Evolutionary conservation across 2,888 invertebrate genomes (phyloP).

Genomic region (Thumatha senex): DNA sequence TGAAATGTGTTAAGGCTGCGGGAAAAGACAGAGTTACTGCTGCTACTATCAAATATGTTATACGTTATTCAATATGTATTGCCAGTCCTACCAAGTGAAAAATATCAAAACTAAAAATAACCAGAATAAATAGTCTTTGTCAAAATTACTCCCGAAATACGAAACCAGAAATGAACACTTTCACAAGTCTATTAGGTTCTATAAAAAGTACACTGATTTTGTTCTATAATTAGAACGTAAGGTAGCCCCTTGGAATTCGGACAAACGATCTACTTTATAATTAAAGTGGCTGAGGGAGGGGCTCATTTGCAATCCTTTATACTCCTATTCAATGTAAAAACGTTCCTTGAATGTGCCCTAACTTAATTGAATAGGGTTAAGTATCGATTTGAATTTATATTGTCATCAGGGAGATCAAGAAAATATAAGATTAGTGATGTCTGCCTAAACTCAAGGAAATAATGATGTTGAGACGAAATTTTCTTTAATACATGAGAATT

Average conservation of each 20-base stretch:
- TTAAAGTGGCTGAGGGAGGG: conserved; percentile 62
- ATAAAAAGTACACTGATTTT: conserved; percentile 54
- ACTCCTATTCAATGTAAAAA: conserved; percentile 64
- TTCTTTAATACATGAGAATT: too few species aligned
- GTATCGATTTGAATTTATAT: conserved; percentile 38
- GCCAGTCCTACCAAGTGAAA: too few species aligned
- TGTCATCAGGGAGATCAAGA: conserved; percentile 8
- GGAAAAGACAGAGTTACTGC: too few species aligned
- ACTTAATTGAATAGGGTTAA: conserved; percentile 43
- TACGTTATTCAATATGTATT: too few species aligned
- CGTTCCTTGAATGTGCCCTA: conserved; percentile 43
- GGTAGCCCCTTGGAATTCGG: conserved; percentile 56
- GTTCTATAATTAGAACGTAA: conserved; percentile 61
- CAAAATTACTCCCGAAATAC: too few species aligned
- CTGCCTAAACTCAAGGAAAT: too few species aligned
- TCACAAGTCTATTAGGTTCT: conserved; percentile 26
- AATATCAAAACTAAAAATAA: too few species aligned
- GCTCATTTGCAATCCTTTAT: conserved; percentile 78
- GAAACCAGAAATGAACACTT: conserved; percentile 27
- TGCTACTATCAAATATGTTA: too few species aligned
- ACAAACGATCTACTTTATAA: conserved; percentile 75
- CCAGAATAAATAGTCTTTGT: too few species aligned
- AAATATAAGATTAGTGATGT: background rate
- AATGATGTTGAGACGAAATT: too few species aligned
- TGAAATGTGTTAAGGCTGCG: too few species aligned